Base-by-base conservation (phyloP, 2,797 vertebrate species). In the Salmo trutta region DNA sequence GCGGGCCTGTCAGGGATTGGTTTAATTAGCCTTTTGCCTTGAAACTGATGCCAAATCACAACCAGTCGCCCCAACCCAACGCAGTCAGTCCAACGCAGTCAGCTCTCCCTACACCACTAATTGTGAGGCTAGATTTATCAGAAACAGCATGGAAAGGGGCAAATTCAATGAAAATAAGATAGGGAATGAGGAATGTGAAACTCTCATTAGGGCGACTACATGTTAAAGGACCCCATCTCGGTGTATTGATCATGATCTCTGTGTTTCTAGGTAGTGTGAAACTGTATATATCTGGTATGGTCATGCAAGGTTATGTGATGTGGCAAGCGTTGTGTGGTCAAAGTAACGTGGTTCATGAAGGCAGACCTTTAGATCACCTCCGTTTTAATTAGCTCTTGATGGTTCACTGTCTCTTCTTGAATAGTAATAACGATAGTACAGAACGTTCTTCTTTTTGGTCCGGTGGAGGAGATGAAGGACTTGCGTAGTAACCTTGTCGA, bases 11-110 rank as follows among this genome's bases (percentile, higher is more conserved):
- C 88, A 90, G 87, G 92, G 90, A 93, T 91, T 90, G 90, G 88
- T 90, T 92, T 93, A 93, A 94, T 94, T 93, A 94, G 88, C 88
- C 87, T 86, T 91, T 91, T 93, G 90, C 91, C 91, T 93, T 93
- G 91, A 93, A 93, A 92, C 88, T 87, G 85, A 84, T 92, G 91
- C 93, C 92, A 93, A 92, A 92, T 91, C 90, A 91, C 88, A 90
- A 90, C 85, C 41, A 14, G 41, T 90, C 83, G 75, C 83, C 86
- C 79, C 77, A 77, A 86, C 90, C 87, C 76, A 80, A 89, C 85
- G 83, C 79, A 85, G 79, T 90, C 89, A 79, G 27, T 36, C n/a
- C 4, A 36, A 79, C 65, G 62, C 84, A 76, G 82, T 89, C 85
- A 75, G 83, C 84, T 86, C 84, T 90, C 87, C 82, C 82, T 64